Percentiles rank a stretch among this genome's conserved stretches.
These are phyloP conservation scores for Alosa sapidissima DNA, from an alignment of 2,797 vertebrate genomes.

Conservation along the genomic window DNA sequence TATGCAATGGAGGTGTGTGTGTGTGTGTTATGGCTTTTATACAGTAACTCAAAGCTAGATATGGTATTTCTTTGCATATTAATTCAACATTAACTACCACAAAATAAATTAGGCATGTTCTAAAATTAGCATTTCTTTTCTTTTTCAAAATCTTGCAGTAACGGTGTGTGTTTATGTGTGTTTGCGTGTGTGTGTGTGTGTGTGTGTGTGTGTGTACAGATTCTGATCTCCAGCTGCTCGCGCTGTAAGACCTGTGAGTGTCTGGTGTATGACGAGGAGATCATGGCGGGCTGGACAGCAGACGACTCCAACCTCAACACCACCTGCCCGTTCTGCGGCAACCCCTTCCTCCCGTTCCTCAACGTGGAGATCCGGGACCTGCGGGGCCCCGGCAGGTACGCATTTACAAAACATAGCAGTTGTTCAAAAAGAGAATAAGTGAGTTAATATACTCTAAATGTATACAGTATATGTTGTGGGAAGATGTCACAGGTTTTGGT, in stretches of 20 bases:
- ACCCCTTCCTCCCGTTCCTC: constrained; percentile 91
- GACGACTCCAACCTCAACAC: constrained; percentile 98
- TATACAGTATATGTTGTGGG: neutral
- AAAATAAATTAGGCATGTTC: no score
- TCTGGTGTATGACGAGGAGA: constrained; percentile 97
- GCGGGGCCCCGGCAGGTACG: constrained; percentile 80
- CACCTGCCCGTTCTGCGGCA: constrained; percentile 94
- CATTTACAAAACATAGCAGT: no score
- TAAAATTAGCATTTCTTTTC: no score
- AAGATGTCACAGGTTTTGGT: no score
- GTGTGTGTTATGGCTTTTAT: neutral
- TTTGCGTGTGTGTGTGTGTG: neutral
- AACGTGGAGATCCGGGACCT: constrained; percentile 91
- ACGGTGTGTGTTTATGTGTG: neutral
- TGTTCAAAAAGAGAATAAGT: no score
- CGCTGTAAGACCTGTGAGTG: constrained; percentile 95
- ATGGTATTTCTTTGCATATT: neutral
- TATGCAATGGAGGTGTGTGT: constrained; percentile 80
- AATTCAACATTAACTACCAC: no score
- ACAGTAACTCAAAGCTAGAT: neutral
- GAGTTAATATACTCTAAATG: neutral
- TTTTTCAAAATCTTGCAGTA: no score
- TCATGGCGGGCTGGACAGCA: constrained; percentile 99
- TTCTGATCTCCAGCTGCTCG: constrained; percentile 95
- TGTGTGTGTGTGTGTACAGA: constrained; percentile 61